Percentiles rank a stretch among this genome's conserved stretches.
Evolutionary conservation across 2,797 vertebrate genomes (phyloP).

Genomic region (Lateolabrax maculatus): DNA sequence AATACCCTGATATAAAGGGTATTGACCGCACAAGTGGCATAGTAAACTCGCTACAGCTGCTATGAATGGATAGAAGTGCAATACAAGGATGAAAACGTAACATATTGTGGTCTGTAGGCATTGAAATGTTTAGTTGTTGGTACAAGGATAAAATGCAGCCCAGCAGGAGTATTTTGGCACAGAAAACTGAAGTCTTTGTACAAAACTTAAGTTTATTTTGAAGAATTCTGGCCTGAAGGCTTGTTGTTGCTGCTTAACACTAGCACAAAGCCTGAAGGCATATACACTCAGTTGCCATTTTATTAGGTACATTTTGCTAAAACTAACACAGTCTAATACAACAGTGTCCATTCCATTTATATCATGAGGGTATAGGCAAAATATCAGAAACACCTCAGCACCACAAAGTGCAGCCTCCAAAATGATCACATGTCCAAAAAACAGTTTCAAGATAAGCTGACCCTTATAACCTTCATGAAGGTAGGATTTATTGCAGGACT

Average conservation of each 20-base stretch:
- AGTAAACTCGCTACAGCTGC: not conserved
- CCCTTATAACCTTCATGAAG: too few relatives aligned
- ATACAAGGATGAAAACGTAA: not conserved
- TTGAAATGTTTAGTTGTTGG: slow-evolving; percentile 1
- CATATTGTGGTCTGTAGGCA: not conserved
- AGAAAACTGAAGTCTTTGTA: too few relatives aligned
- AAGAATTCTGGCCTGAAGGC: not conserved
- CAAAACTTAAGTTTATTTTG: not conserved
- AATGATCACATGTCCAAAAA: too few relatives aligned
- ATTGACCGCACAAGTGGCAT: not conserved
- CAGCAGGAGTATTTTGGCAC: not conserved
- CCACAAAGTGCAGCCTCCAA: too few relatives aligned
- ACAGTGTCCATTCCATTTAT: not conserved
- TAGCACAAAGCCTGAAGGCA: not conserved
- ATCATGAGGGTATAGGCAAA: not conserved
- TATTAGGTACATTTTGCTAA: not conserved
- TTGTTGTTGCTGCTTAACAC: not conserved
- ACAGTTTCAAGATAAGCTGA: too few relatives aligned
- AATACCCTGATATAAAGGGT: not conserved
- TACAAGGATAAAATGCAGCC: not conserved
- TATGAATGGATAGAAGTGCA: not conserved
- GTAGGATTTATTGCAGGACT: too few relatives aligned
- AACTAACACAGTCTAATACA: not conserved
- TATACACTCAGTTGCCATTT: not conserved
- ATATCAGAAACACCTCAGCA: not conserved